Base-by-base conservation (phyloP, 2,113 vertebrate species). In the Psilopsiagon aurifrons region DNA sequence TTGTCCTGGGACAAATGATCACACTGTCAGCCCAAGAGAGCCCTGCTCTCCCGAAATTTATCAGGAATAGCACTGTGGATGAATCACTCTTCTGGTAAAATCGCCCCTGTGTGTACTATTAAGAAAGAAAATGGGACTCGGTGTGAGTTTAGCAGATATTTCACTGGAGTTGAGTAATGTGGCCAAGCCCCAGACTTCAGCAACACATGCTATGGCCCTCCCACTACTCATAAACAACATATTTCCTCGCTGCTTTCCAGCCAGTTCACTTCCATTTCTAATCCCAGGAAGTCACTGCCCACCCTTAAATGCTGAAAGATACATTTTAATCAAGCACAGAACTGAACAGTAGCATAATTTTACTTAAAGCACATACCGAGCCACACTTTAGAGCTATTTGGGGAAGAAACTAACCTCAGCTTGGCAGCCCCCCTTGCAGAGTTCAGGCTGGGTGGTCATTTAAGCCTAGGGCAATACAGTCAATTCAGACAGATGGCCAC, bases 11-110 rank as follows among this genome's bases (percentile, higher is more conserved):
- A 83, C 52, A 84, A 81, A 78, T 25, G 64, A 87, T 93, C 83
- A 51, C 59, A 46, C 29, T 77, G 35, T 44, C 60, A 88, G 89
- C 92, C 83, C 92, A 44, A 71, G 86, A 70, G 90, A 96, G 28
- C 28, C 60, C 62, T 25, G 54, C 51, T 94, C 79, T 96, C 64
- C 88, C 2, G 3, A 95, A 91, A 84, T 92, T 76, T 91, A 82
- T 94, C 92, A 86, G 76, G 83, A 93, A 95, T 89, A 94, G 55
- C 86, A 71, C 49, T 73, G 70, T 7, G 12, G n/a, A 86, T 94
- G 90, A 96, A 94, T 90, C 95, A 92, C n/a, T 84, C 23, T 97
- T 92, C 95, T 94, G 69, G 94, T 93, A 95, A 95, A 95, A 93
- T 51, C 1, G 0, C 79, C 78, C 95, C 90, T 93, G 39, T 92